A percentile compares a stretch with the other conserved stretches of the same genome.
phyloP scores from a whole-genome alignment of 1,140 invertebrate genomes.

The Drosophila eugracilis region DNA sequence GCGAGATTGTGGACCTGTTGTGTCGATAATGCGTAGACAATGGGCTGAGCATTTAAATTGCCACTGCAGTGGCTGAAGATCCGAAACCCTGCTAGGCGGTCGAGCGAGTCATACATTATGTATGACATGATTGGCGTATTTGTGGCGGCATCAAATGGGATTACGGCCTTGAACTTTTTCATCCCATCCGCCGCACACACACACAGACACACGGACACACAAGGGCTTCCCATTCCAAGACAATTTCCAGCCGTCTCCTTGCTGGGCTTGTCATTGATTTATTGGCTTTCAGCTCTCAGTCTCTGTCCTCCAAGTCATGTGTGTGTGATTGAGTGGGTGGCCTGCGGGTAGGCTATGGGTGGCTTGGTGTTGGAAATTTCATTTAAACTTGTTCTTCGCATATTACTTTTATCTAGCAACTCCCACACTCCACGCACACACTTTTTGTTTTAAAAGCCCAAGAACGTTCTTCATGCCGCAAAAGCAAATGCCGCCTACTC shows the following conservation, averaged over 20 bases:
- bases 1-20: slow-evolving; percentile 52
- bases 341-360: neutral
- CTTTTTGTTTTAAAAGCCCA: slow-evolving; percentile 52
- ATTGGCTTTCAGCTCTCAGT: slow-evolving; percentile 59
- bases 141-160: slow-evolving; percentile 74
- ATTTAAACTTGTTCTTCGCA: slow-evolving; percentile 73
- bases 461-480: slow-evolving; percentile 39
- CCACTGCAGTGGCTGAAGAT: slow-evolving; percentile 4
- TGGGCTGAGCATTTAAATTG: slow-evolving; percentile 53
- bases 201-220: too few species aligned
- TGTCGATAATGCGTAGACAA: slow-evolving; percentile 53
- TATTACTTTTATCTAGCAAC: slow-evolving; percentile 54
- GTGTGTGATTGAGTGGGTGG: slow-evolving; percentile 17
- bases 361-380: too few species aligned
- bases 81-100: slow-evolving; percentile 8
- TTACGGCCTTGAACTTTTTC: slow-evolving; percentile 78
- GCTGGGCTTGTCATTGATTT: slow-evolving; percentile 75
- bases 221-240: neutral
- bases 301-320: slow-evolving; percentile 19
- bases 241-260: slow-evolving; percentile 26
- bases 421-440: slow-evolving; percentile 24
- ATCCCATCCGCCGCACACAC: slow-evolving; percentile 14
- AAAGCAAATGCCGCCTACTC: slow-evolving; percentile 33
- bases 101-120: slow-evolving; percentile 61
- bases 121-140: slow-evolving; percentile 79